Percentiles rank a stretch among this genome's conserved stretches.
Evolutionary conservation across 1,140 invertebrate species (phyloP).

Genomic region (Meloidogyne hapla): DNA sequence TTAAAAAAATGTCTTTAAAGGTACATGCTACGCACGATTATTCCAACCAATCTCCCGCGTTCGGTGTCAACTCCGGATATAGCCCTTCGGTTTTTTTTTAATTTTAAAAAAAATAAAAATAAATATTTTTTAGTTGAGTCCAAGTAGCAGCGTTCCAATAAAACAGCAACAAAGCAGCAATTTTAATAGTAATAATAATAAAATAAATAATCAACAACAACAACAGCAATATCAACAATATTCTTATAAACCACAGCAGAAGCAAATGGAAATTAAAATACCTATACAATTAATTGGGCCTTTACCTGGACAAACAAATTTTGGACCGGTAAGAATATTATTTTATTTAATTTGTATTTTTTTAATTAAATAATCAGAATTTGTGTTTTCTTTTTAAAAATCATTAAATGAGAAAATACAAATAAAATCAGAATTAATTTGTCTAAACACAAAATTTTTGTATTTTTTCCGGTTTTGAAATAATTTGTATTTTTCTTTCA

Average conservation of each 20-base stretch:
- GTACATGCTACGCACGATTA: constrained; percentile 49
- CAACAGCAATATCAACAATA: not conserved
- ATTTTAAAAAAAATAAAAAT: no score
- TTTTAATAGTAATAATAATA: not conserved
- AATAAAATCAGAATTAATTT: no score
- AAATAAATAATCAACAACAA: not conserved
- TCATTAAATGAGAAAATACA: no score
- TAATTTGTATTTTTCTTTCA: no score
- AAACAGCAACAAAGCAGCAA: not conserved
- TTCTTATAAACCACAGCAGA: not conserved
- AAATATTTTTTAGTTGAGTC: not conserved
- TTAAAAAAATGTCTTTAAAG: constrained; percentile 25
- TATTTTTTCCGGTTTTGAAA: no score
- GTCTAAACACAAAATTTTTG: no score
- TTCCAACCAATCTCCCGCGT: constrained; percentile 42
- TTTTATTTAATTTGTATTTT: no score
- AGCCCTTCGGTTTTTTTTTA: constrained; percentile 41
- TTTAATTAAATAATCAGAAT: no score
- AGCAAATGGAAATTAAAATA: constrained; percentile 19
- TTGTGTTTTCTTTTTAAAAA: no score
- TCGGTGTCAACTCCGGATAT: constrained; percentile 42
- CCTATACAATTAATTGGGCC: constrained; percentile 26
- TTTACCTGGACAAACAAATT: not conserved
- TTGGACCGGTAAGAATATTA: not conserved
- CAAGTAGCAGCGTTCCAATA: not conserved